phyloP scores from a whole-genome alignment of 1,140 invertebrate genomes.

The Ceratosolen fusciceps region DNA sequence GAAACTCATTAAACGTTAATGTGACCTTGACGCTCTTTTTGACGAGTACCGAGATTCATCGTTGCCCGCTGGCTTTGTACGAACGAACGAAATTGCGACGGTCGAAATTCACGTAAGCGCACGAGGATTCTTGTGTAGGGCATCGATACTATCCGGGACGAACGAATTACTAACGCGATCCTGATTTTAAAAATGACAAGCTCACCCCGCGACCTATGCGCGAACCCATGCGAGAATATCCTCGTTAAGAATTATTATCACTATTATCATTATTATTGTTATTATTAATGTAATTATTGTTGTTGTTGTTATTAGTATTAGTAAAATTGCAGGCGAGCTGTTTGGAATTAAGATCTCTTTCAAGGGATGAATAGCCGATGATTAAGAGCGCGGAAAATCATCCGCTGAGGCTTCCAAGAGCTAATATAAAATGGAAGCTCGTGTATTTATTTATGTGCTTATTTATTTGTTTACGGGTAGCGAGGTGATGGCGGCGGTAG shows the following conservation, averaged over 20 bases:
- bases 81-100: too few relatives aligned
- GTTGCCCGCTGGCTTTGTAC: too few relatives aligned
- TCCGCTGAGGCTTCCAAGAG: slow-evolving; percentile 43
- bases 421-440: neutral
- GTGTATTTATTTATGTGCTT: neutral
- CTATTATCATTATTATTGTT: too few relatives aligned
- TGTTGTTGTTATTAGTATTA: too few relatives aligned
- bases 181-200: slow-evolving; percentile 62
- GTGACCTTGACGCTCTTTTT: too few relatives aligned
- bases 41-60: too few relatives aligned
- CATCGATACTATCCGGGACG: slow-evolving; percentile 53
- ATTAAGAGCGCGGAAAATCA: slow-evolving; percentile 69
- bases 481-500: neutral
- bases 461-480: neutral
- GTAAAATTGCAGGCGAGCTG: slow-evolving; percentile 66
- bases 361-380: slow-evolving; percentile 70
- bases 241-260: slow-evolving; percentile 70
- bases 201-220: slow-evolving; percentile 42
- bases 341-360: slow-evolving; percentile 71
- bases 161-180: slow-evolving; percentile 31
- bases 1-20: too few relatives aligned
- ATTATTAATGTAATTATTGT: too few relatives aligned
- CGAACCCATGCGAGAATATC: slow-evolving; percentile 52
- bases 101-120: too few relatives aligned
- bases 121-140: neutral